Evolutionary conservation across 2,888 invertebrate genomes (phyloP), one percentile per base, ranked within the genome.

Genomic region (Spilosoma lubricipeda): DNA sequence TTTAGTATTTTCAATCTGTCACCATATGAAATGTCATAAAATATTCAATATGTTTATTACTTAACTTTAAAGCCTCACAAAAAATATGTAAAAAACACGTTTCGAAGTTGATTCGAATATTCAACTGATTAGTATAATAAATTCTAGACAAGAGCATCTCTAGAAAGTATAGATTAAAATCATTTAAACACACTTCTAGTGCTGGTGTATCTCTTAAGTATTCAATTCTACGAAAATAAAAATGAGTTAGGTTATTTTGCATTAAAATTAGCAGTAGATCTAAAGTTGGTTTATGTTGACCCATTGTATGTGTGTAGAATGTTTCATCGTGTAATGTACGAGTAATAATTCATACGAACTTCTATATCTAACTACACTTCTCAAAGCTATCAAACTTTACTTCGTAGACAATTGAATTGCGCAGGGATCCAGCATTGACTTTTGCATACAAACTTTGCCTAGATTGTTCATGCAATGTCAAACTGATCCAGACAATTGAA

Each of bases 371-470:
- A 91, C 89, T 90, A 90, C 89, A 90, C 88, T 91, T 90, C 91
- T 90, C 90, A 86, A 90, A 91, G 91, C 92, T 92, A 93, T 94
- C 92, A 93, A 94, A 94, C 89, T 94, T 92, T 85, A 84, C 82
- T 82, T 86, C 85, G 86, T 89, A 93, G 92, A 94, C 93, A 93
- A 93, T 92, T 92, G 90, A 91, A 92, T 93, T 90, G 90, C 79
- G 83, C 87, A 88, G 87, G 88, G 90, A 91, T 91, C 90, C 87
- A 89, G 90, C 89, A 90, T 86, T 89, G 90, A 93, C 93, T 93
- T 94, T 93, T 93, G 93, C 92, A 92, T 93, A 89, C 90, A 92
- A 94, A 94, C 93, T 94, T 95, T 91, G 90, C 79, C 92, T 88
- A 89, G 91, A 92, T 91, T 91, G 92, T 92, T 92, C 92, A 90